Conservation (phyloP, 2,113 vertebrate genomes). For the Monopterus albus region DNA sequence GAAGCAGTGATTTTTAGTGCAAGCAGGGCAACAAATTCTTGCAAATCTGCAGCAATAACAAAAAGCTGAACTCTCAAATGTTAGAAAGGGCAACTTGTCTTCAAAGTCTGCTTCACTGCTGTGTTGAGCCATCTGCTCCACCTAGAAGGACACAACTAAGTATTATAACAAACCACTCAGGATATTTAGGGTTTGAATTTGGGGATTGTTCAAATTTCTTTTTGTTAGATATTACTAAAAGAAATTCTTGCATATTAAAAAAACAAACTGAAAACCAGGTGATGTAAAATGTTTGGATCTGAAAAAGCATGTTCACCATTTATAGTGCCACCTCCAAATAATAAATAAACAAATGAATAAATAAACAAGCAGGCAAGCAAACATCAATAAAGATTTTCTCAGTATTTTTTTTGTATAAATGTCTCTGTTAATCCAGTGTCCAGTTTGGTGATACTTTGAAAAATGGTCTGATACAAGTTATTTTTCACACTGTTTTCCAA, state of each 20-base stretch:
- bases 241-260: constrained; percentile 1
- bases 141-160: background rate
- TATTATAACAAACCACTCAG: background rate
- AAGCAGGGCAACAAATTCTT: background rate
- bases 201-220: constrained; percentile 3
- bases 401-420: constrained; percentile 64
- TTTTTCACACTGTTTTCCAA: constrained; percentile 44
- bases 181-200: background rate
- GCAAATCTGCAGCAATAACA: constrained; percentile 18
- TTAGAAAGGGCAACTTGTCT: constrained; percentile 8
- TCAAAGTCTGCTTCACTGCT: background rate
- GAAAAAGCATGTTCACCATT: constrained; percentile 74
- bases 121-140: background rate
- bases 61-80: constrained; percentile 31
- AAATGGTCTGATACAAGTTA: constrained; percentile 63
- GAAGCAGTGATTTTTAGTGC: constrained; percentile 11
- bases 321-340: constrained; percentile 80
- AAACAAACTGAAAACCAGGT: constrained; percentile 43
- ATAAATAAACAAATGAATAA: constrained; percentile 86
- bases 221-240: constrained; percentile 5
- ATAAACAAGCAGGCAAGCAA: constrained; percentile 86
- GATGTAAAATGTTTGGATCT: constrained; percentile 59
- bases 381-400: constrained; percentile 80
- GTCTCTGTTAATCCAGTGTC: constrained; percentile 65
- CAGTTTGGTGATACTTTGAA: constrained; percentile 58